Base-by-base conservation (phyloP, 2,113 vertebrate genomes). In the Peromyscus polionotus region DNA sequence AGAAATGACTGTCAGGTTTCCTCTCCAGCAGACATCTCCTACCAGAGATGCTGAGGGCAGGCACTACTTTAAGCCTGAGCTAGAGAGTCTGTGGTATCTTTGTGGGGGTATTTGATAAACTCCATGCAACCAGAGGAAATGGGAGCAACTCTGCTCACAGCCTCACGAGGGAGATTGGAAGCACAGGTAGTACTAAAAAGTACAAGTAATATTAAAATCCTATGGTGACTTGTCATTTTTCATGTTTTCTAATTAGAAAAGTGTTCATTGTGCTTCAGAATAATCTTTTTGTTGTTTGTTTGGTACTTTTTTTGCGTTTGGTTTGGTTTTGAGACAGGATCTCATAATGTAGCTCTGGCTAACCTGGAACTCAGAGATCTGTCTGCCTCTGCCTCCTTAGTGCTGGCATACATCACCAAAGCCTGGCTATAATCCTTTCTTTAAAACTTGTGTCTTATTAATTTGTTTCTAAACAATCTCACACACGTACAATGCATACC, bases 181-280 rank as follows among this genome's bases (percentile, higher is more conserved):
- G 9, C 42, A 22, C 48, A 61, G 54, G 28, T 72, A 72, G 24
- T 16, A 31, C 13, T 17, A 87, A 2, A 0, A 48, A 9, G 11
- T 79, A n/a, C 24, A 84, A 54, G 68, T 45, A 33, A 5, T 88
- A 80, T 91, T 65, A 85, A 90, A 87, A 75, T 88, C 8, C 20
- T 91, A 33, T 4, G 51, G 22, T 51, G 48, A 75, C 76, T 80
- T 85, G 59, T 45, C 16, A 2, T 84, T 85, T 61, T 61, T 65
- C 39, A 85, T 65, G 42, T 85, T 14, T 65, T 65, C 36, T 83
- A 7, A 61, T 39, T 63, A 28, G 26, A 42, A 80, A 84, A 63
- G 12, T 84, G 12, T 42, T 28, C n/a, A 42, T 31, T 65, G 26
- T 45, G 39, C 59, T 65, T 39, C 59, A 28, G 24, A 33, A 83